These are phyloP conservation scores for Drosophila arawakana DNA, from an alignment of 1,140 invertebrate species.

Conservation along the genomic window DNA sequence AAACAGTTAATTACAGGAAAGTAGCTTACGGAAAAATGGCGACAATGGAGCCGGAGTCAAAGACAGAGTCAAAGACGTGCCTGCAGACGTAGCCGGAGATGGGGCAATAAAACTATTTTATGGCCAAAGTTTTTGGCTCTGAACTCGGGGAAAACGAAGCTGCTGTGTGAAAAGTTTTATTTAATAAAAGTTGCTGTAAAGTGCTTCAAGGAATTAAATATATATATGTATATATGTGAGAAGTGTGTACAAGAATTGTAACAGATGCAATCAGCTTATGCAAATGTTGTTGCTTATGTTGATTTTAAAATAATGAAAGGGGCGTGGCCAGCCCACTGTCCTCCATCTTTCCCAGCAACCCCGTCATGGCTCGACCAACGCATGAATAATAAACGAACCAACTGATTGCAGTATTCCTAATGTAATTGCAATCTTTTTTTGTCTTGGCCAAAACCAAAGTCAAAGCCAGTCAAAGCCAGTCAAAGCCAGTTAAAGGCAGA, in stretches of 20 bases:
- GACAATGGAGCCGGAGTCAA: slow-evolving; percentile 47
- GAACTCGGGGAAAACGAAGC: not conserved
- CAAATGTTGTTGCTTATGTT: slow-evolving; percentile 62
- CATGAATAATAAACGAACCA: slow-evolving; percentile 73
- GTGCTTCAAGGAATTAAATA: slow-evolving; percentile 66
- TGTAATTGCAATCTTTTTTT: slow-evolving; percentile 70
- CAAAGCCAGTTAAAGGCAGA: slow-evolving; percentile 42
- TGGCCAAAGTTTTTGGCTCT: slow-evolving; percentile 55
- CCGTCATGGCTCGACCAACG: slow-evolving; percentile 12
- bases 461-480: slow-evolving; percentile 40
- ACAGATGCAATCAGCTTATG: slow-evolving; percentile 75
- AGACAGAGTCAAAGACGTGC: not conserved
- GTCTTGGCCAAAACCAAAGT: slow-evolving; percentile 15
- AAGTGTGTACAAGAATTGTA: not conserved
- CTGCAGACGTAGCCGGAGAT: not conserved
- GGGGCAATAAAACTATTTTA: slow-evolving; percentile 79
- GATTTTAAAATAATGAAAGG: slow-evolving; percentile 76
- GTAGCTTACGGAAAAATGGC: slow-evolving; percentile 65
- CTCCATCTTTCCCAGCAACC: not conserved
- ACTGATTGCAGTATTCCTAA: slow-evolving; percentile 53
- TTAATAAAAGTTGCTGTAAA: slow-evolving; percentile 64
- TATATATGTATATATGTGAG: slow-evolving; percentile 22
- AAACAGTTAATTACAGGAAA: slow-evolving; percentile 80
- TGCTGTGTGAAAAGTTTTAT: slow-evolving; percentile 51
- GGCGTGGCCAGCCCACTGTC: slow-evolving; percentile 30